Evolutionary conservation across 1,140 invertebrate genomes (phyloP).

Genomic region (Zaprionus davidi): DNA sequence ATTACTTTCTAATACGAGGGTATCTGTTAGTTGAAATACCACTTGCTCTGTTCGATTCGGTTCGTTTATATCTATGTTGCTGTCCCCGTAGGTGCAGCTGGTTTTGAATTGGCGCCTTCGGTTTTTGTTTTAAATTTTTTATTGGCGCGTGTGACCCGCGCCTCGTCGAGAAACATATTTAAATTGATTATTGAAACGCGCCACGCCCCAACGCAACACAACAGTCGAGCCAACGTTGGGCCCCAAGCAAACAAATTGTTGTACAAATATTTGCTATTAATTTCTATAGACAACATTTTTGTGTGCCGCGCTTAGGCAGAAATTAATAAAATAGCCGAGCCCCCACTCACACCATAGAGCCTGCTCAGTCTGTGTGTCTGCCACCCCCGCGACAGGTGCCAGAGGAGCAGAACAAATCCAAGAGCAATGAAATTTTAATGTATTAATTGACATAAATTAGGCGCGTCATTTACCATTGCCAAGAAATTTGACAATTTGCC

Average conservation of each 20-base stretch:
- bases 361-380: too few relatives aligned
- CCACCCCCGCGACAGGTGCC: neutral
- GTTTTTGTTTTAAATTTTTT: constrained; percentile 72
- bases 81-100: constrained; percentile 66
- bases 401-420: constrained; percentile 11
- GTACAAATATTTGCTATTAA: constrained; percentile 78
- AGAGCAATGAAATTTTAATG: constrained; percentile 71
- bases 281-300: constrained; percentile 72
- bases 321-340: constrained; percentile 35
- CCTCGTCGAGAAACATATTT: constrained; percentile 52
- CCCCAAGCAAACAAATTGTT: constrained; percentile 74
- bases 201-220: neutral
- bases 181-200: constrained; percentile 68
- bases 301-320: constrained; percentile 33
- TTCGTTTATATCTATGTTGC: constrained; percentile 37
- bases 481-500: constrained; percentile 69
- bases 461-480: constrained; percentile 40
- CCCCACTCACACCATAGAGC: neutral
- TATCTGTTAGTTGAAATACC: neutral
- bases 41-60: neutral
- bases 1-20: neutral
- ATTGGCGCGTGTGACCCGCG: constrained; percentile 38
- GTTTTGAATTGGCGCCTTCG: constrained; percentile 26
- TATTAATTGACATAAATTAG: constrained; percentile 77
- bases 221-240: neutral